phyloP scores from a whole-genome alignment of 1,140 invertebrate species.

The Elymnias hypermnestra region DNA sequence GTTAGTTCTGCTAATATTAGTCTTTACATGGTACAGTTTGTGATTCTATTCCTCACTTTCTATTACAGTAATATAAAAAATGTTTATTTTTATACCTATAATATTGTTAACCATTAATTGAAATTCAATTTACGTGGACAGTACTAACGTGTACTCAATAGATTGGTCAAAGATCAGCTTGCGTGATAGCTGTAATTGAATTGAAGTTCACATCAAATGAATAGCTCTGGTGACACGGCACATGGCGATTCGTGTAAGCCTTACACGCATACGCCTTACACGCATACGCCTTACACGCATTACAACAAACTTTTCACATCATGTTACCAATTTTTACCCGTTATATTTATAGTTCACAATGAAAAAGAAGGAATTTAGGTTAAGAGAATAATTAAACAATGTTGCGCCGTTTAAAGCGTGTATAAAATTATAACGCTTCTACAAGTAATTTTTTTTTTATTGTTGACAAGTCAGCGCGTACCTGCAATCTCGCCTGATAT shows the following conservation, averaged over 20 bases:
- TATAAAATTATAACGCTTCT: too few species aligned
- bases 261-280: slow-evolving; percentile 9
- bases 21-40: background rate
- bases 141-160: slow-evolving; percentile 1
- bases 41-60: background rate
- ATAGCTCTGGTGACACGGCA: slow-evolving; percentile 15
- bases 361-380: background rate
- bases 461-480: too few species aligned
- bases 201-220: slow-evolving; percentile 14
- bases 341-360: background rate
- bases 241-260: slow-evolving; percentile 8
- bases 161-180: slow-evolving; percentile 15
- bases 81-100: too few species aligned
- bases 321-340: slow-evolving; percentile 3
- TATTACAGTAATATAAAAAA: too few species aligned
- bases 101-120: too few species aligned
- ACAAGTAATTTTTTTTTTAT: too few species aligned
- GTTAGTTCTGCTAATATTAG: too few species aligned
- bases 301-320: slow-evolving; percentile 4
- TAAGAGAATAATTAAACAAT: too few species aligned
- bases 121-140: too few species aligned
- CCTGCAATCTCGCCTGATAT: too few species aligned
- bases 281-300: slow-evolving; percentile 1
- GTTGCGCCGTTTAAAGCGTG: too few species aligned
- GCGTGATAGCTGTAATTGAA: slow-evolving; percentile 21